Percentiles rank a stretch among this genome's conserved stretches.
phyloP scores from a whole-genome alignment of 2,113 vertebrate genomes.

The Cyphomyrus plagiostoma region DNA sequence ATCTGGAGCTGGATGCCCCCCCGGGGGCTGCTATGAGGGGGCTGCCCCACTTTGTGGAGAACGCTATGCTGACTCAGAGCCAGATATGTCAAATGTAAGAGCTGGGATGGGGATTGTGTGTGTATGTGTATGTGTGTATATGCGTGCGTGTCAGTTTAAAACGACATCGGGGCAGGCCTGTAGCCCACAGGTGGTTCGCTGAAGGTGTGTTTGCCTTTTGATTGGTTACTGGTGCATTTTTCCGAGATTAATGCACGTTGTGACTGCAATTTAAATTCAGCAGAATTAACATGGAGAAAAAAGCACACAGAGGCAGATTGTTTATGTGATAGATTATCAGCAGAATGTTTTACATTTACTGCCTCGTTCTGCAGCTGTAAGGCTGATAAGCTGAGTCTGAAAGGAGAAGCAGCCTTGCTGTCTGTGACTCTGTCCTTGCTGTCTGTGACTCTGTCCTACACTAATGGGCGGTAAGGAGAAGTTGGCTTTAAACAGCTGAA shows the following conservation, averaged over 20 bases:
- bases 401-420: not conserved
- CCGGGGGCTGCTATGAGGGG: constrained; percentile 56
- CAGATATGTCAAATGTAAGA: constrained; percentile 69
- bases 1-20: constrained; percentile 51
- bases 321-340: not conserved
- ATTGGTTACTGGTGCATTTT: not conserved
- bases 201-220: not conserved
- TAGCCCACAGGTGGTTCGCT: not conserved
- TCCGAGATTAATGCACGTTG: not conserved
- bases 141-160: constrained; percentile 38
- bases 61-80: constrained; percentile 58
- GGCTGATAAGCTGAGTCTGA: not conserved
- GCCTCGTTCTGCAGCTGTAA: not conserved
- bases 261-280: not conserved
- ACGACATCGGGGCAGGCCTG: constrained; percentile 16
- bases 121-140: constrained; percentile 26
- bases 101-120: not conserved
- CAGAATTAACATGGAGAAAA: not conserved
- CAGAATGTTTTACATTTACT: not conserved
- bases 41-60: constrained; percentile 64
- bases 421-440: not conserved
- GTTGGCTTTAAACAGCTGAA: not conserved
- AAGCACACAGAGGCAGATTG: not conserved
- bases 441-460: not conserved
- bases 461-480: not conserved